Evolutionary conservation across 1,140 invertebrate genomes (phyloP).

Genomic region (Neotoxoptera formosana): DNA sequence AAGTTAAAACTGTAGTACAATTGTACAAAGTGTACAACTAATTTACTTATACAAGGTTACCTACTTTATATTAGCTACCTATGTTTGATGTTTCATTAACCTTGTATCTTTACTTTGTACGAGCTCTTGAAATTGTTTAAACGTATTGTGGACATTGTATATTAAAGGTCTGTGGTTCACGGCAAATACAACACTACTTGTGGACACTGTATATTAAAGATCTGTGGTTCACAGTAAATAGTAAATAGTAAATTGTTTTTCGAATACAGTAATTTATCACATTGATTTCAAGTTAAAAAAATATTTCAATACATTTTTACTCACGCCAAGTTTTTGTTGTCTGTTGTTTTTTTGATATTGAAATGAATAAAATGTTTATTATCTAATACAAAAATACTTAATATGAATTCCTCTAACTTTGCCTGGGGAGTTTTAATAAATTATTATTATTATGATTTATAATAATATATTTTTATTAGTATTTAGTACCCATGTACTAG

Average conservation of each 20-base stretch:
- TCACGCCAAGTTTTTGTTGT: neutral
- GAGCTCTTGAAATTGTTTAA: neutral
- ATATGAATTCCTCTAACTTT: neutral
- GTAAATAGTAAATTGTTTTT: neutral
- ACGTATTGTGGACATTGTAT: neutral
- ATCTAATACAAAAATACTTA: neutral
- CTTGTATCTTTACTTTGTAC: neutral
- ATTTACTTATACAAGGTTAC: constrained; percentile 6
- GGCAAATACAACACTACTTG: too few species aligned
- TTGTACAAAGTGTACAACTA: neutral
- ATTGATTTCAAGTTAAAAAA: neutral
- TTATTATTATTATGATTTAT: constrained; percentile 2
- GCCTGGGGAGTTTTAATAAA: constrained; percentile 2
- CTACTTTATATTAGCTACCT: neutral
- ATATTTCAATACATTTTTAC: neutral
- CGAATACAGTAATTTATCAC: neutral
- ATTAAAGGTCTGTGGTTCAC: neutral
- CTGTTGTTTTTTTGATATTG: neutral
- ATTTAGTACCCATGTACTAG: neutral
- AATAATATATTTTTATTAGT: neutral
- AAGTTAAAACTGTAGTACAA: neutral
- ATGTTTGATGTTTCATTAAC: neutral
- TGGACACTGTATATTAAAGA: neutral
- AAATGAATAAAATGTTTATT: neutral
- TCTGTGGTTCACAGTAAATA: neutral